Conservation (phyloP, 2,888 invertebrate genomes). For the Nephrotoma guestfalica region DNA sequence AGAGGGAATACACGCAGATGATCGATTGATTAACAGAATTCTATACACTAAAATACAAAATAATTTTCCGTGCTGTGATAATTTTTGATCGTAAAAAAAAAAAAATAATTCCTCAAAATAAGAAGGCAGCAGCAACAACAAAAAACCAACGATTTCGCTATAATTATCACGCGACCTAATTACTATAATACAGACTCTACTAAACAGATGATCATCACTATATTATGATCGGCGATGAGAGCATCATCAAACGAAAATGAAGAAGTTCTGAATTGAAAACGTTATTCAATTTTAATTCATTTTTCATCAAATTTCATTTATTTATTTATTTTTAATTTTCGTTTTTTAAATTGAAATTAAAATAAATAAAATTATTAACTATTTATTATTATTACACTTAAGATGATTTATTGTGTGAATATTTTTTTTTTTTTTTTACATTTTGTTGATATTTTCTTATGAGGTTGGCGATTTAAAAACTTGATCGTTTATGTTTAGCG, state of each 20-base stretch:
- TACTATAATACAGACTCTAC: not conserved
- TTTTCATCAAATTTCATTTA: not conserved
- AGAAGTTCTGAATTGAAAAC: not conserved
- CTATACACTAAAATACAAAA: not conserved
- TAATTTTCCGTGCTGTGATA: not conserved
- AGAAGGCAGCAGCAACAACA: too few relatives aligned
- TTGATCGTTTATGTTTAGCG: too few relatives aligned
- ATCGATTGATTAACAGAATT: not conserved
- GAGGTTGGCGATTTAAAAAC: too few relatives aligned
- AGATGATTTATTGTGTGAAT: not conserved
- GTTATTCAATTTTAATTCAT: not conserved
- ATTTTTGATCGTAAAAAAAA: not conserved
- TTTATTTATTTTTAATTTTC: not conserved
- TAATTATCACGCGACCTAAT: not conserved
- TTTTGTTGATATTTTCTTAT: too few relatives aligned
- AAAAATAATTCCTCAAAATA: not conserved
- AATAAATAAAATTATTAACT: not conserved
- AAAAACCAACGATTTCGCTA: not conserved
- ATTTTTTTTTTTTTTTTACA: not conserved
- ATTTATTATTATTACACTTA: not conserved
- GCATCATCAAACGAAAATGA: not conserved
- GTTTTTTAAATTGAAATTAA: not conserved
- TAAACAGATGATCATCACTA: not conserved
- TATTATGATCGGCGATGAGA: not conserved
- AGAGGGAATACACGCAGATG: not conserved